phyloP scores from a whole-genome alignment of 2,113 vertebrate species.

The Plecotus auritus region DNA sequence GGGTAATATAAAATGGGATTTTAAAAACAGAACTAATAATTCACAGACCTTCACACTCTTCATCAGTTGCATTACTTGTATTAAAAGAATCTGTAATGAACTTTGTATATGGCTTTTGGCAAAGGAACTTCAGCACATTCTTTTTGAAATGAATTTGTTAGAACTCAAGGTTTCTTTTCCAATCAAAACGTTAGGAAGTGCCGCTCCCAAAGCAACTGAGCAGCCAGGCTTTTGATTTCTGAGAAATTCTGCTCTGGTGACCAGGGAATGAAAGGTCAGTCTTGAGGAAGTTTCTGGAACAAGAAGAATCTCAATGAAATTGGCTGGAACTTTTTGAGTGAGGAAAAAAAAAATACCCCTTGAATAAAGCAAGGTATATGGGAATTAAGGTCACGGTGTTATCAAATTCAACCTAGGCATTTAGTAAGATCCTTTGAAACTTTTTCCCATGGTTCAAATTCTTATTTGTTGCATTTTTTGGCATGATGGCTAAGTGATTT shows the following conservation, averaged over 20 bases:
- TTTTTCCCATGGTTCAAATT: constrained; percentile 42
- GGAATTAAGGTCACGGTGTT: constrained; percentile 26
- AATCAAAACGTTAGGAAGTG: constrained; percentile 66
- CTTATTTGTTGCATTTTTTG: constrained; percentile 45
- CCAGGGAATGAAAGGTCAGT: constrained; percentile 49
- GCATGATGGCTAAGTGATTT: constrained; percentile 38
- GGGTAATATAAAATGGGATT: not conserved
- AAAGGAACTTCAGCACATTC: constrained; percentile 45
- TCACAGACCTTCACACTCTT: constrained; percentile 7
- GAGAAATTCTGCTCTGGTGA: constrained; percentile 65
- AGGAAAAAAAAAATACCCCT: not conserved
- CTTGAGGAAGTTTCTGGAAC: constrained; percentile 57
- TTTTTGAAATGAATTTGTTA: constrained; percentile 58
- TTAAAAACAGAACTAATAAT: constrained; percentile 13
- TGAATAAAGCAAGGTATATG: constrained; percentile 38
- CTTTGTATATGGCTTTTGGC: constrained; percentile 34
- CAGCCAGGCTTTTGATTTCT: constrained; percentile 57
- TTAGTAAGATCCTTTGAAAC: constrained; percentile 47
- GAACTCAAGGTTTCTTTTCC: constrained; percentile 55
- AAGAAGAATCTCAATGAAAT: constrained; percentile 51
- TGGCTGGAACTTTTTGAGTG: not conserved
- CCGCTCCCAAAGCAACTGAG: constrained; percentile 53
- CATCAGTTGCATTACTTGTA: not conserved
- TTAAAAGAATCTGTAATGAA: constrained; percentile 32
- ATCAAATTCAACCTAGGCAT: constrained; percentile 33